Evolutionary conservation across 1,140 invertebrate genomes (phyloP), one percentile per base, ranked within the genome.

Genomic region (Meloidogyne hapla): DNA sequence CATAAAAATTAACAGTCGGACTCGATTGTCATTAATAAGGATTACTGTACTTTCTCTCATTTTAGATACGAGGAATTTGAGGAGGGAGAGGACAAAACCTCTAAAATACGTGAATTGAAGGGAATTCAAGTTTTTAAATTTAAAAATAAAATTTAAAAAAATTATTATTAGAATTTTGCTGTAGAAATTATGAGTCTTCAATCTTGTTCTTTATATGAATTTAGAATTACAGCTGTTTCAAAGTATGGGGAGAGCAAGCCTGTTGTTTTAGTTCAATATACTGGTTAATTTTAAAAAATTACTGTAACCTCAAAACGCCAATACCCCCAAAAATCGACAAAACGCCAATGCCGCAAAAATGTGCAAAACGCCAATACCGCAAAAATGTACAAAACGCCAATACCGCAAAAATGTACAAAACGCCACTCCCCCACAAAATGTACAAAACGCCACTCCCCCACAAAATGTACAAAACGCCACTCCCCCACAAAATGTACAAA

Each of bases 181-280:
- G 77, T 69, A 28, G 83, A 86, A 69, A 86, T 86, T 68, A 86
- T 86, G 85, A 85, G 81, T 45, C 69, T 87, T n/a, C 76, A 81
- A 42, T 86, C 85, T 1, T 86, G 85, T 69, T 86, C 85, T 12
- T 78, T 86, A 15, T 86, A 86, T 75, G 85, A 86, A 70, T 86
- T 86, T 70, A 68, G 84, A 69, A 85, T 86, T 28, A 87, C 84
- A 15, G 85, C 85, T 28, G 83, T 86, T 62, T 86, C 81, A 13
- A 82, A 82, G 63, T 86, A 82, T 69, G 85, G 85, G 10, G 85
- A 86, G 71, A 83, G 83, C 62, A 86, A 86, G 73, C 81, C 85
- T 4, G 82, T 87, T 8, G 68, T 81, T 69, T 69, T 86, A 15
- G 85, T 86, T 15, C 85, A 86, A 65, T 86, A 86, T 68, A 86